Evolutionary conservation across 1,140 invertebrate species (phyloP), one percentile per base, ranked within the genome.

Genomic region (Stegodyphus dumicola): DNA sequence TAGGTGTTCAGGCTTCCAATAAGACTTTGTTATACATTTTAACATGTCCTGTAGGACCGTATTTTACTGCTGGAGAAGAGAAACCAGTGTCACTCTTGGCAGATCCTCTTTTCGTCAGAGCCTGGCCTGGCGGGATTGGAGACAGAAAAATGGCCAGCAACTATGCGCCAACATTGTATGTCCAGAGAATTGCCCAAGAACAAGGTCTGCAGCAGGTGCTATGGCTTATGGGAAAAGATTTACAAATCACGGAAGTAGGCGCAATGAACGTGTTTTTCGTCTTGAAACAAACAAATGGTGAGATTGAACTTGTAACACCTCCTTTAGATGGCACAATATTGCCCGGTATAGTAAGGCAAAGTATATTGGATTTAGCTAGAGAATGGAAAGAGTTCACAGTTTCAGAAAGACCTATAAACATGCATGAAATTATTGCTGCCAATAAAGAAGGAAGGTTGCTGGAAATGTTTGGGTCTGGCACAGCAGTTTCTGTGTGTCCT

Each of bases 251-350:
- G 0, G 99, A 99, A 93, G 97, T 96, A 69, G 99, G 99, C 64
- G 97, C 98, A 6, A 99, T 99, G 99, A 99, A 99, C 89, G 94
- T 99, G 69, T 99, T 99, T 89, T 93, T 98, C 87, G 94, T 96
- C 89, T 95, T 94, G 90, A 97, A 99, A 90, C 94, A 97, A 77
- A 92, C 96, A 89, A 96, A 96, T 93, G 97, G 97, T 97, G 92
- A 92, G 85, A 88, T 90, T 67, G 92, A 93, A 87, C 88, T 93
- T 54, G 87, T 92, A 18, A 93, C 92, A 5, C 92, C 92, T 6
- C 91, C 92, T 64, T 87, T 93, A 54, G 89, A 90, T 77, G 90
- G 90, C 11, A 86, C 92, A 10, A 98, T 98, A 88, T 92, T 99
- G 87, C 98, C 98, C 17, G 98, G 98, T 81, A 94, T 99, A 52